Percentiles rank a stretch among this genome's conserved stretches.
phyloP scores from a whole-genome alignment of 1,140 invertebrate genomes.

The Brachionus asplanchnoidis region DNA sequence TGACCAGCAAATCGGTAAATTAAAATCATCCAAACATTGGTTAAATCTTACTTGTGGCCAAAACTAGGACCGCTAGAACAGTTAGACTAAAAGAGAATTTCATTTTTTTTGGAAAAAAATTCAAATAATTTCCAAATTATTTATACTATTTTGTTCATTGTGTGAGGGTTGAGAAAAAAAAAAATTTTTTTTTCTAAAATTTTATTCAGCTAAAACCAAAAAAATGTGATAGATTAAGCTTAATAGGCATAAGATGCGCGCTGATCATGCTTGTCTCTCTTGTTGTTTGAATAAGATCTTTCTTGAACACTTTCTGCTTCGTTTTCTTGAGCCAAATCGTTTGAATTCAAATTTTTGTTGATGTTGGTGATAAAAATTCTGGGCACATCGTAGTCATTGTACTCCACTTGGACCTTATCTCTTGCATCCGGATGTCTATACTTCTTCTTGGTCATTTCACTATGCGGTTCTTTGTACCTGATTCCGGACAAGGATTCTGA shows the following conservation, averaged over 20 bases:
- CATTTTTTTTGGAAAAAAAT: background rate
- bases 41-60: background rate
- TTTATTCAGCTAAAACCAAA: background rate
- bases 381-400: background rate
- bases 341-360: slow-evolving; percentile 13
- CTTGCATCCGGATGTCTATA: background rate
- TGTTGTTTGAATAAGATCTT: background rate
- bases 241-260: background rate
- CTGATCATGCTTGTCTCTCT: background rate
- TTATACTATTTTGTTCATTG: background rate
- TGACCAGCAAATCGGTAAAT: background rate
- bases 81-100: background rate
- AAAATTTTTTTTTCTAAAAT: background rate
- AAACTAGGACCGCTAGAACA: background rate
- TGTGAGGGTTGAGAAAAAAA: background rate
- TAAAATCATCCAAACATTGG: background rate
- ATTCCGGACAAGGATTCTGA: background rate
- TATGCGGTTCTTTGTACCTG: background rate
- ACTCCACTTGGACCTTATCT: background rate
- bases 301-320: background rate
- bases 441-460: background rate
- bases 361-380: slow-evolving; percentile 37
- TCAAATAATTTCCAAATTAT: background rate
- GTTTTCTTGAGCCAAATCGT: background rate
- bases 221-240: background rate